Conservation (phyloP, 2,797 vertebrate genomes). For the Cheirogaleus major region DNA sequence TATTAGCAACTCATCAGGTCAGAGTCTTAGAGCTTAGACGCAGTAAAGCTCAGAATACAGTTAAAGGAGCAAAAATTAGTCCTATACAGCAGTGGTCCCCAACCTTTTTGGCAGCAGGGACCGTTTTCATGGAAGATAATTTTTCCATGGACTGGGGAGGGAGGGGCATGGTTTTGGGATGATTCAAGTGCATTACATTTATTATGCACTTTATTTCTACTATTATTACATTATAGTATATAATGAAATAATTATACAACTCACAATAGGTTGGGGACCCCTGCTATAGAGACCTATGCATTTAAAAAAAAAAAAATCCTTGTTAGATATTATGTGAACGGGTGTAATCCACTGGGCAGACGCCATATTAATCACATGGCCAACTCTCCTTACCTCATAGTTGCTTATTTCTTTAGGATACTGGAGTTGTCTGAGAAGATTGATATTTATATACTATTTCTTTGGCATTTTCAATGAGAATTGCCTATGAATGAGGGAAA, state of each 20-base stretch:
- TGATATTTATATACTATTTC: background rate
- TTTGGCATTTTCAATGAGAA: background rate
- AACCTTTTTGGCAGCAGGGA: too few species aligned
- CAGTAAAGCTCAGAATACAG: background rate
- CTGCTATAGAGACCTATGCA: background rate
- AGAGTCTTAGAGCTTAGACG: background rate
- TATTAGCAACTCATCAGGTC: background rate
- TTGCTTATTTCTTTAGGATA: background rate
- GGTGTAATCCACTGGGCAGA: background rate
- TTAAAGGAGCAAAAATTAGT: background rate
- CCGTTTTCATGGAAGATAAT: too few species aligned
- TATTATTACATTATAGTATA: too few species aligned
- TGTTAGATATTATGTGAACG: background rate
- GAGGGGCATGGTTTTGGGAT: too few species aligned
- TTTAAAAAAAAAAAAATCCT: background rate
- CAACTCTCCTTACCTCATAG: background rate
- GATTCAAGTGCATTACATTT: too few species aligned
- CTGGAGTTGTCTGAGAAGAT: background rate
- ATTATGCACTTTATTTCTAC: too few species aligned
- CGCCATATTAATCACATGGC: background rate
- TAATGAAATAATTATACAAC: too few species aligned
- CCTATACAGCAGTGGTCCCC: background rate
- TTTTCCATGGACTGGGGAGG: too few species aligned
- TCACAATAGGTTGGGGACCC: too few species aligned
- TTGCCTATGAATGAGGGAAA: background rate